These are phyloP conservation scores for Umimayanthus chanpuru DNA, from an alignment of 92 coral and sea anemone genomes.

Conservation along the genomic window DNA sequence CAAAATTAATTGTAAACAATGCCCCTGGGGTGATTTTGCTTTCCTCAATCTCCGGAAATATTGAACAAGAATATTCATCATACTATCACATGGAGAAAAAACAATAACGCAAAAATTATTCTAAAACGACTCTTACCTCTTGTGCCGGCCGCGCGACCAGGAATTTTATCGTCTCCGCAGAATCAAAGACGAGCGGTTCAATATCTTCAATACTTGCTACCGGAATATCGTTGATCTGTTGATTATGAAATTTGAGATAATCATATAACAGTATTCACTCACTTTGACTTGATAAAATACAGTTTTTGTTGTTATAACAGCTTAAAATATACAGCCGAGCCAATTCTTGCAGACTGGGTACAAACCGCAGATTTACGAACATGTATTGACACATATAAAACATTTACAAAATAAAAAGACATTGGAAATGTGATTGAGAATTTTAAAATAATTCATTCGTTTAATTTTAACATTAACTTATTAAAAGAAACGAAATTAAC, in stretches of 20 bases:
- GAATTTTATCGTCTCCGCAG: slow-evolving; percentile 86
- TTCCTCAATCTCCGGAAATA: slow-evolving; percentile 10
- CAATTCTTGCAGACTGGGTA: too few relatives aligned
- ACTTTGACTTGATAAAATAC: background rate
- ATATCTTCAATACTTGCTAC: slow-evolving; percentile 86
- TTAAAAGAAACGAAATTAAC: too few relatives aligned
- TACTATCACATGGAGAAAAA: background rate
- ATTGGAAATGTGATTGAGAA: too few relatives aligned
- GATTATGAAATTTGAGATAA: background rate
- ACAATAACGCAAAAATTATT: slow-evolving; percentile 6
- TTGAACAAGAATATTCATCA: slow-evolving; percentile 10
- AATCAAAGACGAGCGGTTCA: slow-evolving; percentile 85
- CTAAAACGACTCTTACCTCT: slow-evolving; percentile 68
- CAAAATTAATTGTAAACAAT: slow-evolving; percentile 18
- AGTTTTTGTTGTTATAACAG: background rate
- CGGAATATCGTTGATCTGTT: slow-evolving; percentile 85
- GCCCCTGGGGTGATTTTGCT: background rate
- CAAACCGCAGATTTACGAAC: too few relatives aligned
- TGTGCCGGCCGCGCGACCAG: slow-evolving; percentile 96
- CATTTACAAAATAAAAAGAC: too few relatives aligned
- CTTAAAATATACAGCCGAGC: background rate
- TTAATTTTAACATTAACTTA: too few relatives aligned
- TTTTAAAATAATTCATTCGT: too few relatives aligned
- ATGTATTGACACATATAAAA: too few relatives aligned
- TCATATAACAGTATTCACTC: background rate